Base-by-base conservation (phyloP, 2,888 invertebrate species). In the Euzophera pinguis region DNA sequence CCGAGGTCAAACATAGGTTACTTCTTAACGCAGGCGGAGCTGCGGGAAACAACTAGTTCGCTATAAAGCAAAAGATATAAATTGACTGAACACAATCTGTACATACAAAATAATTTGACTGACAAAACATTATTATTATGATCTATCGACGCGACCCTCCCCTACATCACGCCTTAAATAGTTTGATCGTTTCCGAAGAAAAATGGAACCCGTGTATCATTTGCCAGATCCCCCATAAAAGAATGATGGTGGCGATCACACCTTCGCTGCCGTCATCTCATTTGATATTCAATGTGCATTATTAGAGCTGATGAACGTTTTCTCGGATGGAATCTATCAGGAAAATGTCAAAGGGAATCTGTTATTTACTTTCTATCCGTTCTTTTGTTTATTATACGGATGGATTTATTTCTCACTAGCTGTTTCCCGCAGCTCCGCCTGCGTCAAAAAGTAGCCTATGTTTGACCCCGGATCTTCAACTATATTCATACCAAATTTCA, bases 221-320 rank as follows among this genome's bases (percentile, higher is more conserved):
- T 52, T 52, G 51, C 49, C 54, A 50, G 38, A 47, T 49, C 57
- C n/a, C 56, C 64, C 67, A 63, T 70, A 64, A 68, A 70, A 69
- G 67, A 70, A 64, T 65, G 64, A 72, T 69, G 62, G 58, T 54
- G 50, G 52, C 59, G 56, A 60, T 67, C 65, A 57, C 64, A 62
- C 61, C 64, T 62, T 54, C 58, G 59, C 47, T 14, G 38, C 9
- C 41, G 8, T n/a, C 9, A 62, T 65, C 71, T 66, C 69, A 69
- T 71, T 73, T 61, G 65, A 69, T 73, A 69, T 71, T 73, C 70
- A 59, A 53, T 65, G 63, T 63, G 64, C 65, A 69, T 61, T 64
- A 64, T 69, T 63, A 32, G 10, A 32, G 7, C 32, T 10, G 22
- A 32, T 32, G 8, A 10, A 61, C 61, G 54, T 53, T 61, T 59